phyloP scores from a whole-genome alignment of 2,888 invertebrate genomes.

The Aleiodes alternator region DNA sequence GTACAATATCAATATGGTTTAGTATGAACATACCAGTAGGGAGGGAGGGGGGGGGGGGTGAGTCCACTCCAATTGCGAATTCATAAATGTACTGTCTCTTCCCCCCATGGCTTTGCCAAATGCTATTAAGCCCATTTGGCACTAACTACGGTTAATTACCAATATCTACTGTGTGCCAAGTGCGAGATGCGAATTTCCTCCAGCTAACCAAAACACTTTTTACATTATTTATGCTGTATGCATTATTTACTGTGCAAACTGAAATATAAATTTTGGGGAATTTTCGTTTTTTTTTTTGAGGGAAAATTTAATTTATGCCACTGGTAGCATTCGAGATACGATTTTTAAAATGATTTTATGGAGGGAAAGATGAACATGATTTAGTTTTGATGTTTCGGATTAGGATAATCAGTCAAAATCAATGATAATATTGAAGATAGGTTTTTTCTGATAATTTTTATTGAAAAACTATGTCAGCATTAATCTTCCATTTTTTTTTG shows the following conservation, averaged over 20 bases:
- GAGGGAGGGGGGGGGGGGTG: background rate
- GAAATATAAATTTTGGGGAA: background rate
- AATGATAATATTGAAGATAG: no score
- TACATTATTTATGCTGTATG: constrained; percentile 18
- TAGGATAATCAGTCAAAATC: no score
- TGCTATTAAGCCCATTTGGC: constrained; percentile 33
- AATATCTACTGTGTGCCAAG: constrained; percentile 29
- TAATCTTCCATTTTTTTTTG: no score
- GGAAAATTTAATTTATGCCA: no score
- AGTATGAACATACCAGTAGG: background rate
- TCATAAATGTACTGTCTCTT: constrained; percentile 17
- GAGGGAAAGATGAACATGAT: no score
- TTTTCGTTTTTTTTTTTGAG: constrained; percentile 34
- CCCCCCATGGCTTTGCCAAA: constrained; percentile 17
- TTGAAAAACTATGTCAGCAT: no score
- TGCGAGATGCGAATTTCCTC: constrained; percentile 15
- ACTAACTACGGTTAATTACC: constrained; percentile 33
- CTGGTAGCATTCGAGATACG: no score
- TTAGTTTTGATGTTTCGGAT: no score
- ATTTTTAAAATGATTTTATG: no score
- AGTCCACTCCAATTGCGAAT: constrained; percentile 29
- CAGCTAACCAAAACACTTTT: constrained; percentile 4
- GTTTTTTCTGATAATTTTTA: no score
- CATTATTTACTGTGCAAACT: background rate
- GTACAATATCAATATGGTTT: constrained; percentile 1